Base-by-base conservation (phyloP, 1,140 invertebrate species). In the Dreissena rostriformis region DNA sequence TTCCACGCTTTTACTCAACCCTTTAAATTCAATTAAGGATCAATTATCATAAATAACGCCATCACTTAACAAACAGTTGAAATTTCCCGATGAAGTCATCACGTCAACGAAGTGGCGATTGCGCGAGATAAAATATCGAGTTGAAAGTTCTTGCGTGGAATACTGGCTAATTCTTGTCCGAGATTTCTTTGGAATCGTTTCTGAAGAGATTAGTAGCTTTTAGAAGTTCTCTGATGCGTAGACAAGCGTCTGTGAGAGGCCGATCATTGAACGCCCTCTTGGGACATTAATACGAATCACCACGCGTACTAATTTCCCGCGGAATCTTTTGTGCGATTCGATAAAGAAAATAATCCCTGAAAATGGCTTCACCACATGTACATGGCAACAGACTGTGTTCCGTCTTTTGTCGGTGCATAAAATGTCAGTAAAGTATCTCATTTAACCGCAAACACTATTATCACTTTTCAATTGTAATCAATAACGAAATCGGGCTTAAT, bases 11-110 rank as follows among this genome's bases (percentile, higher is more conserved):
- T 70, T 26, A 67, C 53, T 79, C 77, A 67, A 70, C 26, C 52
- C 70, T 71, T 82, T 67, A 22, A 82, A 52, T 73, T 75, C 80
- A 72, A 82, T 82, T 75, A 74, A 75, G 80, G 73, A 82, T 82
- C 80, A 82, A 82, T 82, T 82, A 82, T 67, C 77, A 57, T 68
- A 65, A 79, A 65, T 79, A 68, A 79, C 39, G 53, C 63, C 77
- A 79, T 57, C 77, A 67, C 26, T 79, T 79, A 79, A 71, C 77
- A 79, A 79, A 79, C 77, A 79, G 57, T 24, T 61, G 22, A 24
- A 24, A 24, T 61, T 61, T 61, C 39, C 39, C 22, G 57, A 61
- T 61, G 57, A 61, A 61, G 22, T 61, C 57, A 61, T 61, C 57
- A n/a, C 57, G 57, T 19, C 17, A 61, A 11, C 22, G 22, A 61